Percentiles rank a stretch among this genome's conserved stretches.
These are phyloP conservation scores for Rhinogobio ventralis DNA, from an alignment of 2,797 vertebrate genomes.

Conservation along the genomic window DNA sequence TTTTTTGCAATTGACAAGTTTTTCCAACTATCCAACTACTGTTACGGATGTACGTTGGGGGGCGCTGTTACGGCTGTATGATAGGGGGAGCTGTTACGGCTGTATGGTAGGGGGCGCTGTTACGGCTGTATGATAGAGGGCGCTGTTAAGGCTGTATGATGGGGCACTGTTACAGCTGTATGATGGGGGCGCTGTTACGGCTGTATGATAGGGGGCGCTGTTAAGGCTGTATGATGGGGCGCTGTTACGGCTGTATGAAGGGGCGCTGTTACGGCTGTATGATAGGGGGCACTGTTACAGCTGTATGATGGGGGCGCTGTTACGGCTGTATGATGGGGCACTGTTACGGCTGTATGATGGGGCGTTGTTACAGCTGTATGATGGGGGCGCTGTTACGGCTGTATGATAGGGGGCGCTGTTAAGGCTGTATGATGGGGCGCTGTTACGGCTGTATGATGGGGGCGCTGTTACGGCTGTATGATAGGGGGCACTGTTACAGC, in stretches of 20 bases:
- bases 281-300: rapidly evolving
- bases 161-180: too few species aligned
- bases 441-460: rapidly evolving
- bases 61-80: neutral
- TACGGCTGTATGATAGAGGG: too few species aligned
- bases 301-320: neutral
- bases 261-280: neutral
- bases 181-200: neutral
- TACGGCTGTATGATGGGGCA: neutral
- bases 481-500: too few species aligned
- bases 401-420: too few species aligned
- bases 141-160: neutral
- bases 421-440: too few species aligned
- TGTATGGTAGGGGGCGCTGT: too few species aligned
- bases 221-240: rapidly evolving
- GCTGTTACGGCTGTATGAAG: neutral
- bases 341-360: too few species aligned
- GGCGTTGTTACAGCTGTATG: too few species aligned
- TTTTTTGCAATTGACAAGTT: neutral
- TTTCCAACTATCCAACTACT: rapidly evolving
- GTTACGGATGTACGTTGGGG: rapidly evolving
- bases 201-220: rapidly evolving
- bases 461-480: too few species aligned
- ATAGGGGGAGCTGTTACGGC: rapidly evolving
- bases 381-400: too few species aligned